Base-by-base conservation (phyloP, 1,140 invertebrate genomes). In the Ceratosolen solmsi region DNA sequence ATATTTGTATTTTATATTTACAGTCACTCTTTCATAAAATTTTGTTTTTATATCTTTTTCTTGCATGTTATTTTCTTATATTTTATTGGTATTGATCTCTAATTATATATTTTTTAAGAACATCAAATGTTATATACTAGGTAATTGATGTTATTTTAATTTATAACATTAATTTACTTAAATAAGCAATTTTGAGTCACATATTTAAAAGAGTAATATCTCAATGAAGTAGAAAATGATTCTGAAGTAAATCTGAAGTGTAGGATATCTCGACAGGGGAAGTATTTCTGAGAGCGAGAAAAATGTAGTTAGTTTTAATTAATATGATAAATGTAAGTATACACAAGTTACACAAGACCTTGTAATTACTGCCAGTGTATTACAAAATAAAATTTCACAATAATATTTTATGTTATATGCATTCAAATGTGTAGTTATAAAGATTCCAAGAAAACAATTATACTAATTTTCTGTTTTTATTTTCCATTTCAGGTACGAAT, bases 401-500 rank as follows among this genome's bases (percentile, higher is more conserved):
- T 80, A 79, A 46, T 60, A 80, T 65, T 60, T 73, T 49, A 73
- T 73, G 70, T 80, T 27, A 46, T 46, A 70, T 22, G 54, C 13
- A 36, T 56, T 65, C 20, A 71, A 63, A 46, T 63, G 17, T 73
- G 36, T 56, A 58, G 8, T 30, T 80, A 25, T 33, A 41, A 51
- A 49, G 63, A 65, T 75, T 80, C 46, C 60, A 54, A 33, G n/a
- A 54, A 54, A 65, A 54, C 38, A 75, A 60, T 63, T 63, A 63
- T 41, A 41, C 49, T 56, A 36, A 54, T 74, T 60, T 70, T 63
- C 27, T 46, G 74, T 33, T 9, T 79, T 78, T 84, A 33, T 85
- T 78, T 79, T 84, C 46, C 82, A 54, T 87, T 87, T 74, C 86
- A 86, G 86, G 85, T 87, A 87, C 87, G 79, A 82, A 68, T 30